Base-by-base conservation (phyloP, 2,797 vertebrate genomes). In the Lepilemur septentrionalis region DNA sequence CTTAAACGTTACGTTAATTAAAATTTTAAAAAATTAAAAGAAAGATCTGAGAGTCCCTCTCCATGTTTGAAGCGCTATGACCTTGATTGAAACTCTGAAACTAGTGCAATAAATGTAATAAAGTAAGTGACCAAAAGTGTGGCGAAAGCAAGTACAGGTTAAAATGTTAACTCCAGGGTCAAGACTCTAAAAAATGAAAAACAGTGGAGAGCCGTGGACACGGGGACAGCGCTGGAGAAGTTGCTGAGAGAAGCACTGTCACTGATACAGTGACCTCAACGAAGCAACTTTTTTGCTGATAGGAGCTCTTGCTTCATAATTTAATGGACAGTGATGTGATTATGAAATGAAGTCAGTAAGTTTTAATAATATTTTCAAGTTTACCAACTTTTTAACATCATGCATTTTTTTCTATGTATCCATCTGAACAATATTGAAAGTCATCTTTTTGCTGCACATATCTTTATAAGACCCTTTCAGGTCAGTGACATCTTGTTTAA, bases 1-100 rank as follows among this genome's bases (percentile, higher is more conserved):
- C 79, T 92, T 46, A 69, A n/a, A n/a, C 13, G 2, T 41, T 67
- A 67, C 57, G 4, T 46, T 95, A 98, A 97, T 97, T 96, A 95
- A 97, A 95, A 52, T 35, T 94, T 38, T 32, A 97, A 63, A 97
- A 48, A 35, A 92, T 79, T 59, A 59, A 89, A 93, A 93, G 22
- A 78, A 93, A 96, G 85, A 69, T 2, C 3, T 57, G 69, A 84
- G 69, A 97, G 83, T 86, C 82, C 81, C 91, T 43, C 89, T 85
- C 79, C 0, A 6, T 52, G 52, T 65, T 89, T 85, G 89, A 97
- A 90, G 43, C 95, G 28, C 38, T 76, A 93, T 80, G 91, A 95
- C 52, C 82, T 89, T 78, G 38, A 72, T 3, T 70, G 28, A 80
- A 81, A 95, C 3, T 87, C 82, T 89, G n/a, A 93, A 95, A 76